These are phyloP conservation scores for Crossocerus cetratus DNA, from an alignment of 2,888 invertebrate genomes.

Conservation along the genomic window DNA sequence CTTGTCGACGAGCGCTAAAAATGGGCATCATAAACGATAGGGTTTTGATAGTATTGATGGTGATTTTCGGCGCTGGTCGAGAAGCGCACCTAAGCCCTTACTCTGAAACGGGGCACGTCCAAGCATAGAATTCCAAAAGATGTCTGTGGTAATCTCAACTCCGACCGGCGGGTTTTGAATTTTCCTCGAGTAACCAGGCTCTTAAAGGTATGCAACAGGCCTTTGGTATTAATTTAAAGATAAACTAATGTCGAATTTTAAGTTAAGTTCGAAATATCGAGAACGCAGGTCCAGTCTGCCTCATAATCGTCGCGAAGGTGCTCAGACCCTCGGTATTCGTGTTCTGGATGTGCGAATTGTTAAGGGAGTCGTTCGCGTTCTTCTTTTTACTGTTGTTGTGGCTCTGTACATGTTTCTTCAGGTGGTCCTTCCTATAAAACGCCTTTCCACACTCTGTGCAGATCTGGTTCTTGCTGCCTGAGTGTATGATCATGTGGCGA, in stretches of 20 bases:
- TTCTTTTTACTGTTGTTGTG: conserved; percentile 85
- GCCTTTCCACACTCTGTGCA: conserved; percentile 86
- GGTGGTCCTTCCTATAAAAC: conserved; percentile 88
- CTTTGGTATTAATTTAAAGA: too few relatives aligned
- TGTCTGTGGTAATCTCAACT: too few relatives aligned
- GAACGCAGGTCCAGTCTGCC: conserved; percentile 73
- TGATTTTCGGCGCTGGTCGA: too few relatives aligned
- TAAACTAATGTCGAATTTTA: background rate
- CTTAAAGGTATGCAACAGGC: too few relatives aligned
- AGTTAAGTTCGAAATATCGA: conserved; percentile 72
- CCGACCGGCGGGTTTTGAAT: too few relatives aligned
- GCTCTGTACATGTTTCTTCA: conserved; percentile 88
- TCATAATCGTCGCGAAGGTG: conserved; percentile 72
- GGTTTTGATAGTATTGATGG: too few relatives aligned
- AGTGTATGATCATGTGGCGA: conserved; percentile 90
- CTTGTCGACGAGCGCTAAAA: too few relatives aligned
- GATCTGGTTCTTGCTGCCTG: conserved; percentile 89
- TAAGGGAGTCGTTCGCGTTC: conserved; percentile 77
- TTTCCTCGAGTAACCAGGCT: too few relatives aligned
- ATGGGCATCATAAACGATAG: too few relatives aligned
- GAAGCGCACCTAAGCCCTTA: too few relatives aligned
- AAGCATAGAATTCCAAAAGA: too few relatives aligned
- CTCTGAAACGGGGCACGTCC: too few relatives aligned
- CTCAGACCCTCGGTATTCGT: conserved; percentile 66
- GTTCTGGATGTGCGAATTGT: conserved; percentile 72